Evolutionary conservation across 64 coral and sea anemone species (phyloP), one percentile per base, ranked within the genome.

Genomic region (Pocillopora damicornis): DNA sequence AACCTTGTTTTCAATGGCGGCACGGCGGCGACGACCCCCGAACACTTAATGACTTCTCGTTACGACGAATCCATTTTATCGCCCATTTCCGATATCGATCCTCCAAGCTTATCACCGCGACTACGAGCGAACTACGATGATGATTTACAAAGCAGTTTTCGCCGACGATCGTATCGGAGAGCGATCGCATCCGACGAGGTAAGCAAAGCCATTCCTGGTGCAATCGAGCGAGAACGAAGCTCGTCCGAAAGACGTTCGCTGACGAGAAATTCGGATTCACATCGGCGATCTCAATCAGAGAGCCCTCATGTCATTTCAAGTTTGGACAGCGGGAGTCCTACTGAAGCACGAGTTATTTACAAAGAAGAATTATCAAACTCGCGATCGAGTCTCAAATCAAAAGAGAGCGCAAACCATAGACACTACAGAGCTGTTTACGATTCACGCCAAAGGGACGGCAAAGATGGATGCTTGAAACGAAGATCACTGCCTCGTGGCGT

Each of bases 101-200:
- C 91, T 86, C 84, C 88, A 12, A 69, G 57, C 88, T 95, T 87
- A 5, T 88, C 88, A 10, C 91, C 91, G 0, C 88, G 78, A 75
- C 82, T 73, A 35, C 69, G 88, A 20, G 82, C 80, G 69, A 65
- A 71, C 61, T 91, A 87, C 72, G 87, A 90, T 26, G 91, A 93
- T 60, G 69, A 90, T 90, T 90, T 60, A 67, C 83, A 37, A 87
- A 86, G 74, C 22, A 89, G 79, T 14, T 78, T 97, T 75, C 88
- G 94, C 15, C 91, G 94, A 8, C 86, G 92, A 67, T 97, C 94
- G 34, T 97, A 97, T 87, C 81, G 89, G 74, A 97, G 92, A 37
- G 94, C 94, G 36, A 88, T 97, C 63, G 90, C 76, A 13, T 63
- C 78, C 16, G 88, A 89, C 20, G 94, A 93, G 12, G 74, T 42